Percentiles rank a stretch among this genome's conserved stretches.
These are phyloP conservation scores for Centropristis striata DNA, from an alignment of 2,113 vertebrate genomes.

Conservation along the genomic window DNA sequence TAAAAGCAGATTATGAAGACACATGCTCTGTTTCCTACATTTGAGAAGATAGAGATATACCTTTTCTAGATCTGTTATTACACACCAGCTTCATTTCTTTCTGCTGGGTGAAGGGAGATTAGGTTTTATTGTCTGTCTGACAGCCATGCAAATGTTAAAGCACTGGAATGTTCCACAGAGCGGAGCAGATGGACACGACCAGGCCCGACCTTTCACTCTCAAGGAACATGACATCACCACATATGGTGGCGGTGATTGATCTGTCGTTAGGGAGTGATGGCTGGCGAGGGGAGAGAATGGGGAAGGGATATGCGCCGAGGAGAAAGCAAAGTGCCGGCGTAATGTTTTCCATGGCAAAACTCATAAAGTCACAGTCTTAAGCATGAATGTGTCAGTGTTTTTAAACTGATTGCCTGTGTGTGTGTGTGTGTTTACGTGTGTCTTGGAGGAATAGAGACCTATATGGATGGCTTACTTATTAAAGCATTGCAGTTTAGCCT, in stretches of 20 bases:
- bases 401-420: constrained; percentile 29
- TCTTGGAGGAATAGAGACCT: neutral
- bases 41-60: constrained; percentile 35
- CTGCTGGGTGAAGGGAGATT: constrained; percentile 34
- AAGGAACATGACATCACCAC: constrained; percentile 81
- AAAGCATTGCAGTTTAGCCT: neutral
- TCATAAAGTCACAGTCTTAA: constrained; percentile 5
- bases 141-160: constrained; percentile 82
- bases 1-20: neutral
- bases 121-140: constrained; percentile 71
- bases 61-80: constrained; percentile 40
- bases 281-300: constrained; percentile 47
- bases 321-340: constrained; percentile 12
- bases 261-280: constrained; percentile 72
- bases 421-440: neutral
- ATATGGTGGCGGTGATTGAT: constrained; percentile 79
- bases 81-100: constrained; percentile 15
- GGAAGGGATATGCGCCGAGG: constrained; percentile 48
- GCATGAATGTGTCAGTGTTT: constrained; percentile 48
- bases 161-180: constrained; percentile 76
- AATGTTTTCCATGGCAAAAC: constrained; percentile 65
- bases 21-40: neutral
- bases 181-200: constrained; percentile 76
- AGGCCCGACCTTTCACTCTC: constrained; percentile 63
- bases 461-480: neutral